Evolutionary conservation across 2,797 vertebrate species (phyloP), one percentile per base, ranked within the genome.

Genomic region (Podarcis siculus): DNA sequence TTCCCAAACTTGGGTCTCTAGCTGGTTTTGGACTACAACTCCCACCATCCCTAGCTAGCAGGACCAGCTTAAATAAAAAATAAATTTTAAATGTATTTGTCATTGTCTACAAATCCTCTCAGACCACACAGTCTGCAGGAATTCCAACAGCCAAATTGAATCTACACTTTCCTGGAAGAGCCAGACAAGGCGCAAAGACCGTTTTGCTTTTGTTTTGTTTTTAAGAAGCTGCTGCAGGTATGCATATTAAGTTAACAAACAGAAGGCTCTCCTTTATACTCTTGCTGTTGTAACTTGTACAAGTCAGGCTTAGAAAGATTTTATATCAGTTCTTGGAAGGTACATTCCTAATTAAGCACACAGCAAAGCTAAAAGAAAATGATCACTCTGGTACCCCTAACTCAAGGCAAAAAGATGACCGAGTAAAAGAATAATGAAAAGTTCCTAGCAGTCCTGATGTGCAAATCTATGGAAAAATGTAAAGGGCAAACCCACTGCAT

Each of bases 401-500:
- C 42, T 88, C 39, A 88, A 9, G 25, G 13, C n/a, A 87, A 19
- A 90, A 92, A 87, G 12, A 55, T 88, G 93, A 92, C 17, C 1
- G 79, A 0, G 45, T 69, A 88, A 23, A 45, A 79, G 58, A 73
- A 72, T 1, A 76, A 72, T 55, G 42, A 90, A 85, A 69, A 45
- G 81, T 0, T 45, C 87, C 32, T 19, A 83, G 83, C 64, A 86
- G 69, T 32, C 87, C 49, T 55, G 49, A 89, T 39, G 83, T 23
- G 75, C 5, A 92, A 84, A 42, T 88, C 78, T 89, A 64, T 4
- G 9, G 85, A 30, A 83, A 90, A 93, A 87, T 58, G 42, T 30
- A 93, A 94, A 82, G 89, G 85, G 92, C 64, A 96, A 96, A 96
- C 97, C 96, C 98, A 99, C 99, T 88, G 98, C 98, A 82, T 99